Evolutionary conservation across 2,113 vertebrate genomes (phyloP).

Genomic region (Carettochelys insculpta): DNA sequence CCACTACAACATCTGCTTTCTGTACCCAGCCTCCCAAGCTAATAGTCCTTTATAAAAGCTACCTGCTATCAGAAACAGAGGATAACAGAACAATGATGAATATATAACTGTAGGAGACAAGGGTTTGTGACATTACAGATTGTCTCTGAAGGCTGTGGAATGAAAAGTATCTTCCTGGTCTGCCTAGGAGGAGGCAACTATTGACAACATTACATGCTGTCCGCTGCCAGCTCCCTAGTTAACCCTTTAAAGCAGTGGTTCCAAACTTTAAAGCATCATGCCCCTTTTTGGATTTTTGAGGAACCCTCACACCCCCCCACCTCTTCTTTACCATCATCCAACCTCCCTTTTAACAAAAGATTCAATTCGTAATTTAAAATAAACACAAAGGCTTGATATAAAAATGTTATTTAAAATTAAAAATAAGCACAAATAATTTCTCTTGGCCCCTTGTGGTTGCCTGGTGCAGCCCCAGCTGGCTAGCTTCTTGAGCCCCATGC

Average conservation of each 20-base stretch:
- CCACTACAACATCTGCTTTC: neutral
- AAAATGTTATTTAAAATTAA: too few species aligned
- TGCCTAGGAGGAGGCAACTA: neutral
- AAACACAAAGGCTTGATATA: too few species aligned
- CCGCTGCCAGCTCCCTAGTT: neutral
- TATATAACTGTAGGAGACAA: neutral
- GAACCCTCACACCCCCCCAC: too few species aligned
- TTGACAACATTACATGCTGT: neutral
- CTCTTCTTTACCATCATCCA: too few species aligned
- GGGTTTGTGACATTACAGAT: fast-evolving
- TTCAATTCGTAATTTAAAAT: too few species aligned
- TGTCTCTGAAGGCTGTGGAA: neutral
- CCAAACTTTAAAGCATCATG: too few species aligned
- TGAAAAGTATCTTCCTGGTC: neutral
- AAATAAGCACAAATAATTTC: too few species aligned
- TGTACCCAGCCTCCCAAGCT: neutral
- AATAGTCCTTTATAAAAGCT: neutral
- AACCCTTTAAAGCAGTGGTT: neutral
- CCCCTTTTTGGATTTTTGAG: too few species aligned
- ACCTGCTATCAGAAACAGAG: neutral
- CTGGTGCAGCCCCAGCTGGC: too few species aligned
- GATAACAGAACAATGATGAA: neutral
- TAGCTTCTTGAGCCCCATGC: too few species aligned
- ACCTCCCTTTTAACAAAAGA: too few species aligned
- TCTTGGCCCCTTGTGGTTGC: too few species aligned